A percentile compares a stretch with the other conserved stretches of the same genome.
These are phyloP conservation scores for Megalurothrips usitatus DNA, from an alignment of 2,888 invertebrate genomes.

Conservation along the genomic window DNA sequence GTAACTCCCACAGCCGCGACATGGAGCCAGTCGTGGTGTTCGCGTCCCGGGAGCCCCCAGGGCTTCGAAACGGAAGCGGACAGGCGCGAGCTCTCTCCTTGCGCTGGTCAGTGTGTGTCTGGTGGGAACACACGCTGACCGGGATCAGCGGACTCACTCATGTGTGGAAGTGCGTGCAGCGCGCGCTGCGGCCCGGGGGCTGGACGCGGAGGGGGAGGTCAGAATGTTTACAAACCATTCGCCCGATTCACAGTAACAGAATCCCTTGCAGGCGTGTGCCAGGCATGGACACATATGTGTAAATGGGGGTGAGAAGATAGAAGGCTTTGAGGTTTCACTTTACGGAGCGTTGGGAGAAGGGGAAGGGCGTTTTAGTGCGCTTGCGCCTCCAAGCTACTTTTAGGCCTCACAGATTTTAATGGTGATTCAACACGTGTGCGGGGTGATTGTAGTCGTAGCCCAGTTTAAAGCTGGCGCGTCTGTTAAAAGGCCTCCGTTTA, in stretches of 20 bases:
- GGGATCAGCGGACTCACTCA: constrained; percentile 12
- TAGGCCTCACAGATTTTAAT: constrained; percentile 4
- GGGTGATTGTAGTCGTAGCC: too few species aligned
- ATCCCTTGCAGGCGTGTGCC: constrained; percentile 14
- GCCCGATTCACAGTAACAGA: constrained; percentile 14
- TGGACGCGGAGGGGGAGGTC: neutral
- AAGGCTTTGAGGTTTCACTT: neutral
- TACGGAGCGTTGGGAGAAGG: neutral
- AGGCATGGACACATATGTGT: neutral
- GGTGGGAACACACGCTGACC: constrained; percentile 14
- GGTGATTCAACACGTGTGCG: neutral
- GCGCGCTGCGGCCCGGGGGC: neutral
- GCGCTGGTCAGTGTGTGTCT: neutral
- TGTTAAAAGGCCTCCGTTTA: too few species aligned
- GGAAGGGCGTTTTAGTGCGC: neutral
- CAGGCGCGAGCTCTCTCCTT: neutral
- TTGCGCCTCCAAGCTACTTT: neutral
- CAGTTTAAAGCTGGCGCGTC: too few species aligned
- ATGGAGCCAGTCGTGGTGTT: too few species aligned
- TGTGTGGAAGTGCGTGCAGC: constrained; percentile 5
- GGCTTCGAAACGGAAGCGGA: neutral
- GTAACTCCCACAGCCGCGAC: too few species aligned
- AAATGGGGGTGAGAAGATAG: neutral
- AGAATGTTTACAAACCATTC: constrained; percentile 11
- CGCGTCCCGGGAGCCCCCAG: neutral